A percentile compares a stretch with the other conserved stretches of the same genome.
These are phyloP conservation scores for Drosophila conformis DNA, from an alignment of 2,888 invertebrate species.

Conservation along the genomic window DNA sequence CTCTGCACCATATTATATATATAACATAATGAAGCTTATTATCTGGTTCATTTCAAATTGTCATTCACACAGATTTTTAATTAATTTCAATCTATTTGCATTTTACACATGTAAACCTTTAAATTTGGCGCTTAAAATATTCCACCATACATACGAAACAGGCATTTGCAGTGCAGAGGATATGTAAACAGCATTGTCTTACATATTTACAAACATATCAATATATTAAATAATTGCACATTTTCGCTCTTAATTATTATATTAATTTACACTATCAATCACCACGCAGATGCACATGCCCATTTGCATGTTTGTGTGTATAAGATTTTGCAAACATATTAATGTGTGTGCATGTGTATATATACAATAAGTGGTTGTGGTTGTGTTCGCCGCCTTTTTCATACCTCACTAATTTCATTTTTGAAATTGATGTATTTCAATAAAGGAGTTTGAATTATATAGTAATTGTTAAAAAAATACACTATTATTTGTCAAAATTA, in stretches of 20 bases:
- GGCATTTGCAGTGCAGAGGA: not conserved
- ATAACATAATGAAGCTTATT: not conserved
- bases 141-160: not conserved
- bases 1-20: not conserved
- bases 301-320: slow-evolving; percentile 2
- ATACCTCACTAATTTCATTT: slow-evolving; percentile 74
- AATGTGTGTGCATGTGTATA: slow-evolving; percentile 9
- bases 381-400: slow-evolving; percentile 23
- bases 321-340: slow-evolving; percentile 20
- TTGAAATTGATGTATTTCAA: slow-evolving; percentile 27
- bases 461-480: not conserved
- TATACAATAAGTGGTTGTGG: not conserved
- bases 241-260: not conserved
- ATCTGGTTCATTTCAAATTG: not conserved
- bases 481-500: slow-evolving; percentile 8
- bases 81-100: not conserved
- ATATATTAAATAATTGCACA: not conserved
- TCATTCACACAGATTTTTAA: not conserved
- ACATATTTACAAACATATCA: too few relatives aligned
- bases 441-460: not conserved
- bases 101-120: not conserved
- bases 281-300: slow-evolving; percentile 19
- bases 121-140: slow-evolving; percentile 28
- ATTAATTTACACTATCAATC: slow-evolving; percentile 1
- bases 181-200: not conserved